phyloP scores from a whole-genome alignment of 2,113 vertebrate species.

The Ochotona curzoniae region DNA sequence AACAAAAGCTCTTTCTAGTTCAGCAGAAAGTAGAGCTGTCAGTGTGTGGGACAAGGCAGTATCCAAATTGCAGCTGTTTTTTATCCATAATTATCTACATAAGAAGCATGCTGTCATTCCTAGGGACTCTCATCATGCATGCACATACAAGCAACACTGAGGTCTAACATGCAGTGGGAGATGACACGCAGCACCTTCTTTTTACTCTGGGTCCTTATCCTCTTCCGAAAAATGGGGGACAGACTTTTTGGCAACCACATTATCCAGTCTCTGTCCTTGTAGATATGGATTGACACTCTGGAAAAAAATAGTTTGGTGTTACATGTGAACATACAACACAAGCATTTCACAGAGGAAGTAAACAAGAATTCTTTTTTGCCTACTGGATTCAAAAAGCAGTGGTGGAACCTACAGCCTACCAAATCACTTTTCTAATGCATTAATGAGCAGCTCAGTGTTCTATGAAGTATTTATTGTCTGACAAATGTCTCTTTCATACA shows the following conservation, averaged over 20 bases:
- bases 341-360: not conserved
- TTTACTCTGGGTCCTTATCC: slow-evolving; percentile 87
- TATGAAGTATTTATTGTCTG: not conserved
- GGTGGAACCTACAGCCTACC: not conserved
- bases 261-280: slow-evolving; percentile 95
- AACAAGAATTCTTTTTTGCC: not conserved
- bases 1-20: slow-evolving; percentile 77
- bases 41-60: slow-evolving; percentile 78
- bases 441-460: not conserved
- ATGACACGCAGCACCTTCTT: slow-evolving; percentile 72
- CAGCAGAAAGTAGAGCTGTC: slow-evolving; percentile 83
- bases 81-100: slow-evolving; percentile 81
- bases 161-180: not conserved
- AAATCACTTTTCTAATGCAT: not conserved
- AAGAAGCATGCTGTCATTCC: slow-evolving; percentile 85
- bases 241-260: slow-evolving; percentile 98
- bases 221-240: slow-evolving; percentile 96
- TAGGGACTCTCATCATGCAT: slow-evolving; percentile 73
- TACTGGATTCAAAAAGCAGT: not conserved
- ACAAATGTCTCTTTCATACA: not conserved
- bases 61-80: slow-evolving; percentile 84
- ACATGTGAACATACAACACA: not conserved
- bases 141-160: slow-evolving; percentile 70
- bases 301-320: slow-evolving; percentile 72
- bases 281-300: slow-evolving; percentile 96